A percentile compares a stretch with the other conserved stretches of the same genome.
Conservation (phyloP, 2,797 vertebrate genomes). For the Mus spretus region DNA sequence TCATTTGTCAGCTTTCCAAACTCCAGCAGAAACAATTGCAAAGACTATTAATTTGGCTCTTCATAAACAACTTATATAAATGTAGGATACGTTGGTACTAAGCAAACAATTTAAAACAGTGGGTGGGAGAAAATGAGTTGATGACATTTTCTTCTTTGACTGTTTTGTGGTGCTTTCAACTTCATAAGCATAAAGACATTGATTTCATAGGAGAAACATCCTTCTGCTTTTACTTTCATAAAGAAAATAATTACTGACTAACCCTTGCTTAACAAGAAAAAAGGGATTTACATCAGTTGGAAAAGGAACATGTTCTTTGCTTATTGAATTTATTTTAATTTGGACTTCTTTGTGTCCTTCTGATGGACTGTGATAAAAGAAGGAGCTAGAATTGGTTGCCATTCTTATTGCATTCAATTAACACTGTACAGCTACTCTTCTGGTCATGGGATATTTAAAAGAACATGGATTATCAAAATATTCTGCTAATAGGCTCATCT, state of each 20-base stretch:
- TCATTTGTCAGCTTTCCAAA: slow-evolving; percentile 82
- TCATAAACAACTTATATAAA: slow-evolving; percentile 78
- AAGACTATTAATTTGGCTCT: slow-evolving; percentile 77
- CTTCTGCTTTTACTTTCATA: slow-evolving; percentile 74
- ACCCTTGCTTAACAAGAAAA: slow-evolving; percentile 78
- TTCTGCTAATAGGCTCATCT: slow-evolving; percentile 57
- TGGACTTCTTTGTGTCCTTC: slow-evolving; percentile 72
- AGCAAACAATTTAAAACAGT: slow-evolving; percentile 75
- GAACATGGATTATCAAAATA: slow-evolving; percentile 52
- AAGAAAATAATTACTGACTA: slow-evolving; percentile 74
- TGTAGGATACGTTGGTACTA: slow-evolving; percentile 73
- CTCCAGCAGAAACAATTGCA: slow-evolving; percentile 65
- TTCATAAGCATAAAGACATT: slow-evolving; percentile 60
- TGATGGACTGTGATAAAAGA: slow-evolving; percentile 71
- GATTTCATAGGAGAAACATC: slow-evolving; percentile 72
- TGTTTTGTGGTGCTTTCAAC: slow-evolving; percentile 47
- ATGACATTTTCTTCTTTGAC: slow-evolving; percentile 74
- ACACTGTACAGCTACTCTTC: slow-evolving; percentile 61
- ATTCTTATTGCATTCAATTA: slow-evolving; percentile 63
- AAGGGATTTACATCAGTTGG: slow-evolving; percentile 66
- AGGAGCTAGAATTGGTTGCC: slow-evolving; percentile 35
- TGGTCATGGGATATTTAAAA: slow-evolving; percentile 61
- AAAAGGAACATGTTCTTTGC: slow-evolving; percentile 38
- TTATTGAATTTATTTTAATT: slow-evolving; percentile 76
- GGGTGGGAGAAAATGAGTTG: slow-evolving; percentile 72